Percentiles rank a stretch among this genome's conserved stretches.
phyloP scores from a whole-genome alignment of 2,888 invertebrate genomes.

The Junonia oenone region DNA sequence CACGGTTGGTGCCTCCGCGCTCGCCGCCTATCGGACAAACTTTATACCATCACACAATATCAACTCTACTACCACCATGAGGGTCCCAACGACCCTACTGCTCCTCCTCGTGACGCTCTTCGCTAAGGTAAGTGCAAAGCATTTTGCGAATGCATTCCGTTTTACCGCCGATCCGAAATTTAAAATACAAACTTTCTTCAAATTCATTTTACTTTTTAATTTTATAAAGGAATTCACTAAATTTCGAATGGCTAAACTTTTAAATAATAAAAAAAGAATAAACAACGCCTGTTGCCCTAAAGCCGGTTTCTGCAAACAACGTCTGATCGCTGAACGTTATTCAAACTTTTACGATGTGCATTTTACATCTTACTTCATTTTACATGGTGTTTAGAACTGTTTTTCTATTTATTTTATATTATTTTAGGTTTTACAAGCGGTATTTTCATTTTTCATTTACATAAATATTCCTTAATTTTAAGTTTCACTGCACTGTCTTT shows the following conservation, averaged over 20 bases:
- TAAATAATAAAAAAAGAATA: constrained; percentile 19
- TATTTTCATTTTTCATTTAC: not conserved
- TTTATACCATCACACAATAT: constrained; percentile 45
- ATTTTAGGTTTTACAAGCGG: not conserved
- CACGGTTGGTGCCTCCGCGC: constrained; percentile 59
- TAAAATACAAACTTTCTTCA: constrained; percentile 21
- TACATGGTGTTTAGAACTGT: not conserved
- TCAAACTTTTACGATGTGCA: constrained; percentile 18
- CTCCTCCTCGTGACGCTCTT: constrained; percentile 41
- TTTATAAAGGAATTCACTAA: not conserved
- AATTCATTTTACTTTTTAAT: not conserved
- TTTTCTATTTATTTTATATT: not conserved
- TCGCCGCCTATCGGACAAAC: constrained; percentile 45
- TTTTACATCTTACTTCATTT: constrained; percentile 10
- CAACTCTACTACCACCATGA: constrained; percentile 42
- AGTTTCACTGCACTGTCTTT: no score
- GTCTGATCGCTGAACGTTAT: constrained; percentile 22
- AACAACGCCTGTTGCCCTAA: constrained; percentile 18
- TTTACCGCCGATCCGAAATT: constrained; percentile 12
- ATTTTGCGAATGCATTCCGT: constrained; percentile 24
- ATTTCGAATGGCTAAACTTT: constrained; percentile 16
- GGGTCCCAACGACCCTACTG: constrained; percentile 52
- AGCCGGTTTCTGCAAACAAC: constrained; percentile 28
- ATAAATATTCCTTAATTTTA: not conserved
- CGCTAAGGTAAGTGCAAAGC: constrained; percentile 37